Evolutionary conservation across 2,797 vertebrate species (phyloP).

Genomic region (Rhynchonycteris naso): DNA sequence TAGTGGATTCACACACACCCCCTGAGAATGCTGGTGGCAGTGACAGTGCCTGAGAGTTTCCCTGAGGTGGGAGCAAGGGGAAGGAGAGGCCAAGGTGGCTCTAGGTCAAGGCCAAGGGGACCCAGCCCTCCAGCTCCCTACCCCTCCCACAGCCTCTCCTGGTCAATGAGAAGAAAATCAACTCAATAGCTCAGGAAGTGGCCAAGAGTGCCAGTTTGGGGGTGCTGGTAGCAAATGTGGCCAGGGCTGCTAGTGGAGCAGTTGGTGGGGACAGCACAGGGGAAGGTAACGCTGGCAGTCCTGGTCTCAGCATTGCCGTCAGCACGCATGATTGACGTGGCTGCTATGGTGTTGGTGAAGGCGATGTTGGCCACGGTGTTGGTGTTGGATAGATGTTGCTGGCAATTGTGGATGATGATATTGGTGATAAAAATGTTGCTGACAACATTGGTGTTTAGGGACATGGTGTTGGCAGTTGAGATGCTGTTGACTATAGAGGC

Average conservation of each 20-base stretch:
- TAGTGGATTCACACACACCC: background rate
- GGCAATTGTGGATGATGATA: no score
- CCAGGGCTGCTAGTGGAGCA: rapidly evolving
- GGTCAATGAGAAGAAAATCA: background rate
- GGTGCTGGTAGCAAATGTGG: rapidly evolving
- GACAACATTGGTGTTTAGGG: background rate
- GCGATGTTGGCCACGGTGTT: rapidly evolving
- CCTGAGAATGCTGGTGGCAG: background rate
- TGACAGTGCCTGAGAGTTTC: background rate
- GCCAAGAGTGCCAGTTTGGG: background rate
- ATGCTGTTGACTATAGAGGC: background rate
- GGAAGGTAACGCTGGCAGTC: rapidly evolving
- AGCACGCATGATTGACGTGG: background rate
- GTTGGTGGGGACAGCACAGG: background rate
- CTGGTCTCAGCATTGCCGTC: rapidly evolving
- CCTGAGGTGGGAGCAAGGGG: background rate
- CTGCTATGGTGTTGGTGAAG: background rate
- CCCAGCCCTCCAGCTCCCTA: background rate
- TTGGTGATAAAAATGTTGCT: background rate
- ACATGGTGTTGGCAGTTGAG: background rate
- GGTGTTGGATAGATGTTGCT: background rate
- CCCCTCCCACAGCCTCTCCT: background rate
- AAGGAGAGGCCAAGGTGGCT: background rate
- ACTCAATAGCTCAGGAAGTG: background rate
- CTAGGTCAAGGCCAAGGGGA: rapidly evolving